Evolutionary conservation across 2,797 vertebrate species (phyloP), one percentile per base, ranked within the genome.

Genomic region (Masticophis lateralis): DNA sequence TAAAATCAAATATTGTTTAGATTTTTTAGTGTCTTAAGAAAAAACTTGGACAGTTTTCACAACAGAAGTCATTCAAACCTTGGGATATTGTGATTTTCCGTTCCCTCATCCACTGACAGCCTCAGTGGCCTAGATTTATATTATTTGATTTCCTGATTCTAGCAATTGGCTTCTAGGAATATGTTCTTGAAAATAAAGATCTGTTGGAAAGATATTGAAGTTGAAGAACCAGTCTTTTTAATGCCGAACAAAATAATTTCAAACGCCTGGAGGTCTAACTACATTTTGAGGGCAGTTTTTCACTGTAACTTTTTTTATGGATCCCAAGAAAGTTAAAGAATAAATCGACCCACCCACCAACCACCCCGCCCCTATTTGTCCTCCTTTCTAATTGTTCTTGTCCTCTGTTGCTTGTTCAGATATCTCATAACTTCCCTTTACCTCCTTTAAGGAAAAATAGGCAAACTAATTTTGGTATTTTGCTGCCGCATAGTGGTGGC

Each of bases 401-500:
- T 83, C 20, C 74, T 83, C 9, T 37, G 5, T 83, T 22, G 9
- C 74, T 37, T 47, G 74, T 83, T 83, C 69, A 20, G 32, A 20
- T 20, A 74, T 14, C 74, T 47, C n/a, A 60, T 89, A 89, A 83
- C 74, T 57, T 90, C 16, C 2, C 10, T 2, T 4, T 27, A 14
- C 66, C 79, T n/a, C 18, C 5, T n/a, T 8, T 10, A 8, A 4
- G 18, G 2, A 32, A 69, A 37, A 22, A 66, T 1, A 28, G n/a
- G 28, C 2, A 14, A n/a, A 37, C 3, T 22, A 74, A 86, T 88
- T 2, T 14, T 92, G 66, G 22, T 92, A 74, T 61, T 91, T 88
- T 91, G 86, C 89, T 69, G 93, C 93, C 93, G 51, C 89, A 61
- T 56, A 59, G 91, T 59, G 93, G 93, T 13, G 53, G 20, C 6